A percentile compares a stretch with the other conserved stretches of the same genome.
phyloP scores from a whole-genome alignment of 2,113 vertebrate genomes.

The Oostethus manadensis region DNA sequence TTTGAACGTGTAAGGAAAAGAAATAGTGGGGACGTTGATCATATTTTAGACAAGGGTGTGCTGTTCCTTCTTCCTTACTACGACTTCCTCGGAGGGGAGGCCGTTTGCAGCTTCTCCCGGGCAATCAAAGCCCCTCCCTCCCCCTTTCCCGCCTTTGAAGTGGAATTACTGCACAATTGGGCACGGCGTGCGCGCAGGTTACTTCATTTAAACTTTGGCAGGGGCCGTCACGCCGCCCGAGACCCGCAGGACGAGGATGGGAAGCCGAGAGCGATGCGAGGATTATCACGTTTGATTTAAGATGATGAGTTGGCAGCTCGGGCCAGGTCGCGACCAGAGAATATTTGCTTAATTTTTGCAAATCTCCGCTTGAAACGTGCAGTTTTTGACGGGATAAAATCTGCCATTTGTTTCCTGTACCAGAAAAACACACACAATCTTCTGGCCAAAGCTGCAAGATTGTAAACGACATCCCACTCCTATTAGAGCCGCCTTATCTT shows the following conservation, averaged over 20 bases:
- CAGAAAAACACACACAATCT: too few species aligned
- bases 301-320: slow-evolving; percentile 57
- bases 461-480: too few species aligned
- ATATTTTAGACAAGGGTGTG: slow-evolving; percentile 1
- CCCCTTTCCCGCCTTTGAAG: slow-evolving; percentile 66
- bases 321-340: slow-evolving; percentile 63
- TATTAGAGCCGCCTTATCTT: too few species aligned
- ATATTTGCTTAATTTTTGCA: slow-evolving; percentile 66
- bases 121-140: slow-evolving; percentile 61
- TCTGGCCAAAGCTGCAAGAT: too few species aligned
- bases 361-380: too few species aligned
- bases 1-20: slow-evolving; percentile 10
- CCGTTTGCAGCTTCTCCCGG: slow-evolving; percentile 62
- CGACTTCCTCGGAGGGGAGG: slow-evolving; percentile 38
- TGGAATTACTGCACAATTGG: slow-evolving; percentile 70
- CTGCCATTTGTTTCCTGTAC: too few species aligned
- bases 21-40: slow-evolving; percentile 1
- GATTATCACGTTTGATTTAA: slow-evolving; percentile 65
- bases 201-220: slow-evolving; percentile 73
- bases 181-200: slow-evolving; percentile 70
- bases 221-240: slow-evolving; percentile 41
- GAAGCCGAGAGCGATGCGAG: slow-evolving; percentile 46
- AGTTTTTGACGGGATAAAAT: too few species aligned
- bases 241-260: slow-evolving; percentile 35
- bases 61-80: slow-evolving; percentile 2